Evolutionary conservation across 2,797 vertebrate genomes (phyloP).

Genomic region (Cyprinodon diabolis): DNA sequence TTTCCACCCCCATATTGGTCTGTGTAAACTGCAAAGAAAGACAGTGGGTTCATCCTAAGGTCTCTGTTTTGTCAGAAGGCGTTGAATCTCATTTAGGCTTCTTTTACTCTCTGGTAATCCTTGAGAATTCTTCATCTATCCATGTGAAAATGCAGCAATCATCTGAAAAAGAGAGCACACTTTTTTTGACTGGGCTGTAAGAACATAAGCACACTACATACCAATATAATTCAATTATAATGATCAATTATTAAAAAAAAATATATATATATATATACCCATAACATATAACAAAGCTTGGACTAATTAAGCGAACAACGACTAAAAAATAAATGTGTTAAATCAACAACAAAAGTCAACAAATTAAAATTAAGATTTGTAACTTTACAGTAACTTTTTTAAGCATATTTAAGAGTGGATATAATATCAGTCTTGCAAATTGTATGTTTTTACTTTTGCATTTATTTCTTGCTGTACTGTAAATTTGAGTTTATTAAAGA

Average conservation of each 20-base stretch:
- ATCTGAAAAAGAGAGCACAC: slow-evolving; percentile 32
- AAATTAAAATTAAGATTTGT: neutral
- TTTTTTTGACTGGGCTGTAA: neutral
- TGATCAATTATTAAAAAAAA: neutral
- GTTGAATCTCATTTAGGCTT: slow-evolving; percentile 51
- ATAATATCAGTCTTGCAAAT: neutral
- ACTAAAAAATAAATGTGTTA: too few species aligned
- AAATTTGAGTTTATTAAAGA: neutral
- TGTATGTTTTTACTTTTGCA: neutral
- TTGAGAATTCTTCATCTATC: slow-evolving; percentile 27
- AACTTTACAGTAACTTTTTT: neutral
- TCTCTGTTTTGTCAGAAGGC: slow-evolving; percentile 55
- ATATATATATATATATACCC: too few species aligned
- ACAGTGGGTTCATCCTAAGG: slow-evolving; percentile 63
- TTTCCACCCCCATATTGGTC: slow-evolving; percentile 75
- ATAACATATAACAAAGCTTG: too few species aligned
- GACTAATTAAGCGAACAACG: too few species aligned
- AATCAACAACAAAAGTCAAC: neutral
- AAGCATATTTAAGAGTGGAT: neutral
- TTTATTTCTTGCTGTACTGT: neutral
- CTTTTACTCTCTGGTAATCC: slow-evolving; percentile 34
- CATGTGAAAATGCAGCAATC: slow-evolving; percentile 26
- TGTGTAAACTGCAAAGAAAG: slow-evolving; percentile 68
- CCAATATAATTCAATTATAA: neutral
- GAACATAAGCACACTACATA: neutral